phyloP scores from a whole-genome alignment of 2,113 vertebrate genomes.

The Tympanuchus pallidicinctus region DNA sequence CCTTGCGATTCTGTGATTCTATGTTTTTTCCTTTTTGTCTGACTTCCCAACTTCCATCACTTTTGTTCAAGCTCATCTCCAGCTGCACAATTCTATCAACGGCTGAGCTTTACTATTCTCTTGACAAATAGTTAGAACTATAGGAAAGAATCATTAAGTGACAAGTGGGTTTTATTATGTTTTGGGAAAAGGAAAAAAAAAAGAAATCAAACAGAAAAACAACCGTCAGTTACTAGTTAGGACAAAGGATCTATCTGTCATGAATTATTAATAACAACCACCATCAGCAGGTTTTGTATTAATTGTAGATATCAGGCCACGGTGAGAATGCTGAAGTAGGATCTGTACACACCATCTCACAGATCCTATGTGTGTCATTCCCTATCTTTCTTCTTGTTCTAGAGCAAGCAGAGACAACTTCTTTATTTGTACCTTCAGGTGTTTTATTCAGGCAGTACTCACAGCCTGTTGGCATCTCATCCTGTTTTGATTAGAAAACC shows the following conservation, averaged over 20 bases:
- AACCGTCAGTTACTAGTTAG: neutral
- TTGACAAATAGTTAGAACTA: neutral
- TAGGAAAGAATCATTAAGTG: neutral
- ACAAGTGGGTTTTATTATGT: neutral
- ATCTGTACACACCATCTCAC: neutral
- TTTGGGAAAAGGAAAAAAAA: neutral
- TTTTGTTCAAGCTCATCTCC: neutral
- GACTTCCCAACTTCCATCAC: neutral
- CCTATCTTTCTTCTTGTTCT: neutral
- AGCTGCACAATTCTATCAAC: neutral
- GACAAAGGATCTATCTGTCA: neutral
- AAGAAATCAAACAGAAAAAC: too few relatives aligned
- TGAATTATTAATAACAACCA: neutral
- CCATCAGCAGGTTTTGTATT: neutral
- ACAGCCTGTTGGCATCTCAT: neutral
- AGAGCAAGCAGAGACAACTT: neutral
- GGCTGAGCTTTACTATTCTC: neutral
- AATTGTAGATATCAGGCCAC: neutral
- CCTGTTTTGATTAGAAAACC: neutral
- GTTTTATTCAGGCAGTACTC: neutral
- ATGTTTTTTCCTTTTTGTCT: neutral
- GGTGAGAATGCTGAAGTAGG: neutral
- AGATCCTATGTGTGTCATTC: neutral
- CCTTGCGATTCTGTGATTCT: too few relatives aligned
- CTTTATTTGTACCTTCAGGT: neutral